A percentile compares a stretch with the other conserved stretches of the same genome.
Conservation (phyloP, 2,888 invertebrate species). For the Mellilla xanthometata region DNA sequence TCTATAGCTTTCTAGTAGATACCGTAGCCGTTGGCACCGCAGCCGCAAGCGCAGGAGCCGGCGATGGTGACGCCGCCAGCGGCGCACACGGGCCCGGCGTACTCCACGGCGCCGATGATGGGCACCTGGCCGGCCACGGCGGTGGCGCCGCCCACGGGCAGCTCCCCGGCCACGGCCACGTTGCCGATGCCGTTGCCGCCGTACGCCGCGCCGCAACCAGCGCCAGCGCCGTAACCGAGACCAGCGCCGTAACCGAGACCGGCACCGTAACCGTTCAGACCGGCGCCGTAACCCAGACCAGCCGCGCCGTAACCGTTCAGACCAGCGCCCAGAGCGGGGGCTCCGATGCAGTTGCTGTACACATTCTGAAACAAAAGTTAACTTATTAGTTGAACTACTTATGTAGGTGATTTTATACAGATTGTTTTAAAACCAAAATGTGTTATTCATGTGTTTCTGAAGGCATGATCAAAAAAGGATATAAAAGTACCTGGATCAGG, state of each 20-base stretch:
- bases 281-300: not conserved
- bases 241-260: not conserved
- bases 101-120: conserved; percentile 40
- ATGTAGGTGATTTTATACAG: too few relatives aligned
- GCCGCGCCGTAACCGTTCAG: not conserved
- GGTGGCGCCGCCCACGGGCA: conserved; percentile 33
- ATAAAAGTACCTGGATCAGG: conserved; percentile 34
- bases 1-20: not conserved
- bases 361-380: conserved; percentile 5
- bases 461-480: too few relatives aligned
- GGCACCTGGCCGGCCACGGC: conserved; percentile 35
- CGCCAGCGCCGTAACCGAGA: too few relatives aligned
- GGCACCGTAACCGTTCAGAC: not conserved
- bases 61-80: conserved; percentile 35
- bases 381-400: too few relatives aligned
- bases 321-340: not conserved
- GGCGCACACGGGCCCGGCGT: conserved; percentile 32
- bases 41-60: conserved; percentile 33
- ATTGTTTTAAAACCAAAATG: too few relatives aligned
- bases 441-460: too few relatives aligned
- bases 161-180: conserved; percentile 40
- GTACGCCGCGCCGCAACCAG: conserved; percentile 21
- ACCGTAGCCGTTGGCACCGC: conserved; percentile 4
- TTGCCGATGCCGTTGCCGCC: conserved; percentile 42
- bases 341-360: conserved; percentile 9